A percentile compares a stretch with the other conserved stretches of the same genome.
These are phyloP conservation scores for Epinephelus cyanopodus DNA, from an alignment of 2,113 vertebrate genomes.

Conservation along the genomic window DNA sequence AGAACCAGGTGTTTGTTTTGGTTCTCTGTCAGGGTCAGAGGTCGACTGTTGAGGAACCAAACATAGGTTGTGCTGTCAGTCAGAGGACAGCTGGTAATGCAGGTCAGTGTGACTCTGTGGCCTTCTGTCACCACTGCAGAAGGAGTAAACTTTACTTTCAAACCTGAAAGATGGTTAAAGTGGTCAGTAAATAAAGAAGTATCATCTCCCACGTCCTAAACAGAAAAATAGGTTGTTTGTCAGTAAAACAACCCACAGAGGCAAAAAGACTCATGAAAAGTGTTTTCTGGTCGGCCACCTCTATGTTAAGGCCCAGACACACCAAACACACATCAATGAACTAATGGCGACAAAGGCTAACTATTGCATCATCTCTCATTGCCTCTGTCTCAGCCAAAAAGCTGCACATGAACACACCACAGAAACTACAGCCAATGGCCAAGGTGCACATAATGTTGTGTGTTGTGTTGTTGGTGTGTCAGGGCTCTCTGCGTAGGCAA, in stretches of 20 bases:
- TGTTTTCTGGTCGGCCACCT: neutral
- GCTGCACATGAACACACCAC: too few relatives aligned
- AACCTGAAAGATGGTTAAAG: neutral
- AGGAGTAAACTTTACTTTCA: neutral
- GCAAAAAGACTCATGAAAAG: neutral
- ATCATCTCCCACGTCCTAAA: neutral
- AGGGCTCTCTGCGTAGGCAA: too few relatives aligned
- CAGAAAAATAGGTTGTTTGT: neutral
- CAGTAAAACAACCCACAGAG: neutral
- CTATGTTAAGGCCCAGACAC: neutral
- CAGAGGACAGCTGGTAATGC: neutral
- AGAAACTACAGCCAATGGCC: too few relatives aligned
- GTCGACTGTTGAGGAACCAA: slow-evolving; percentile 22
- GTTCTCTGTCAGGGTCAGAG: neutral
- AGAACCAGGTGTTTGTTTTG: slow-evolving; percentile 14
- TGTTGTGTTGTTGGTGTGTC: too few relatives aligned
- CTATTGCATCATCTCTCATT: too few relatives aligned
- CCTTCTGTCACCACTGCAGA: neutral
- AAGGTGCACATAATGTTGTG: too few relatives aligned
- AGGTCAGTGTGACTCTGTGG: slow-evolving; percentile 8
- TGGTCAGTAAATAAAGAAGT: neutral
- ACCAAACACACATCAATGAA: too few relatives aligned
- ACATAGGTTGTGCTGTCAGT: slow-evolving; percentile 21
- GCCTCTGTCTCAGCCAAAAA: too few relatives aligned
- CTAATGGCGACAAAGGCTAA: too few relatives aligned